Percentiles rank a stretch among this genome's conserved stretches.
Evolutionary conservation across 2,113 vertebrate species (phyloP).

Genomic region (Pyrgilauda ruficollis): DNA sequence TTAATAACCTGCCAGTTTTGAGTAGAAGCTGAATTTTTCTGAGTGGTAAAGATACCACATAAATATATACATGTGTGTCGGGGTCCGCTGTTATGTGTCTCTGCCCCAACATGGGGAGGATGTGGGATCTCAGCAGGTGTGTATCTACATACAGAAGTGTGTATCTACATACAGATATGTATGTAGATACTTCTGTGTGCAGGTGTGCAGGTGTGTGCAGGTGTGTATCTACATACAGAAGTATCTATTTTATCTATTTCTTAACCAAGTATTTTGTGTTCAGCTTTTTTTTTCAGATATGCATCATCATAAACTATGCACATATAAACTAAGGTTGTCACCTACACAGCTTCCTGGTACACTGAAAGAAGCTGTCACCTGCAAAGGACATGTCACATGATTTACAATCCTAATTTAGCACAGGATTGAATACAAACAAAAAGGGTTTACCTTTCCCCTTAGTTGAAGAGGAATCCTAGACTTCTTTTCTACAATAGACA

Average conservation of each 20-base stretch:
- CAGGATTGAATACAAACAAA: background rate
- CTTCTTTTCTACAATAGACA: background rate
- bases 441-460: background rate
- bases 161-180: too few species aligned
- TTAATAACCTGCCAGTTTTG: background rate
- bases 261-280: background rate
- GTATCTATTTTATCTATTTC: background rate
- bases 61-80: fast-evolving
- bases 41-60: background rate
- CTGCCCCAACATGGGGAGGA: too few species aligned
- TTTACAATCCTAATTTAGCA: background rate
- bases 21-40: background rate
- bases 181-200: too few species aligned
- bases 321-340: background rate
- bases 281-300: background rate
- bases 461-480: background rate
- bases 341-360: background rate
- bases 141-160: too few species aligned
- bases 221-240: background rate
- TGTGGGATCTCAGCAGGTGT: too few species aligned
- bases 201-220: too few species aligned
- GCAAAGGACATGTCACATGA: background rate
- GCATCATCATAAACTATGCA: background rate
- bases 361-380: background rate
- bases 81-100: too few species aligned